Evolutionary conservation across 2,113 vertebrate genomes (phyloP).

Genomic region (Cranoglanis bouderius): DNA sequence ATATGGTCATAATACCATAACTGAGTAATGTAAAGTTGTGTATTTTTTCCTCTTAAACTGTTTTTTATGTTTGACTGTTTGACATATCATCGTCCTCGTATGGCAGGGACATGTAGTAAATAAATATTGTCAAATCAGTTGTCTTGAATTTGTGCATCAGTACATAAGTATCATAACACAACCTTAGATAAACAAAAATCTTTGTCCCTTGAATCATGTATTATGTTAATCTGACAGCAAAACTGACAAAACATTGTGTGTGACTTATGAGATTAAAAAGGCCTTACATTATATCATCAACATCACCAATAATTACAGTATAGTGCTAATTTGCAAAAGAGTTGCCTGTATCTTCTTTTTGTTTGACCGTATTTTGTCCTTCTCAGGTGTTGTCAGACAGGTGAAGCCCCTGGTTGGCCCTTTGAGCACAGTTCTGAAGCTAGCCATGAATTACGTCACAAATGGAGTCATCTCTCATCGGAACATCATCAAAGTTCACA

Average conservation of each 20-base stretch:
- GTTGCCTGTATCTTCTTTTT: not conserved
- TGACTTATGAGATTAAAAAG: not conserved
- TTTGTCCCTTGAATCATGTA: not conserved
- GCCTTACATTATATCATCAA: not conserved
- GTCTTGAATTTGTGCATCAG: not conserved
- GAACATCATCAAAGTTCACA: slow-evolving; percentile 88
- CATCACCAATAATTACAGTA: too few relatives aligned
- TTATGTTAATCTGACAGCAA: not conserved
- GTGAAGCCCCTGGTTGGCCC: slow-evolving; percentile 88
- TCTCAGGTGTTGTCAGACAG: slow-evolving; percentile 90
- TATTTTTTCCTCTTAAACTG: not conserved
- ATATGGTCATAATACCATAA: not conserved
- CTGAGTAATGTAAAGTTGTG: not conserved
- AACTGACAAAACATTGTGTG: not conserved
- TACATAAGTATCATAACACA: not conserved
- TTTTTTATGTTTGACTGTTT: not conserved
- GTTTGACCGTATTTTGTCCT: slow-evolving; percentile 48
- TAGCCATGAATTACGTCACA: slow-evolving; percentile 90
- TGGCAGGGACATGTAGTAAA: not conserved
- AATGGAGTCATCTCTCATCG: slow-evolving; percentile 84
- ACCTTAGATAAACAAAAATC: not conserved
- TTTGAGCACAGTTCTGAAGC: slow-evolving; percentile 79
- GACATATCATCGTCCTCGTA: not conserved
- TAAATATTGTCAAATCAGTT: not conserved
- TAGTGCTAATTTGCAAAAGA: not conserved